Evolutionary conservation across 2,888 invertebrate species (phyloP), one percentile per base, ranked within the genome.

Genomic region (Andrena bicolor): DNA sequence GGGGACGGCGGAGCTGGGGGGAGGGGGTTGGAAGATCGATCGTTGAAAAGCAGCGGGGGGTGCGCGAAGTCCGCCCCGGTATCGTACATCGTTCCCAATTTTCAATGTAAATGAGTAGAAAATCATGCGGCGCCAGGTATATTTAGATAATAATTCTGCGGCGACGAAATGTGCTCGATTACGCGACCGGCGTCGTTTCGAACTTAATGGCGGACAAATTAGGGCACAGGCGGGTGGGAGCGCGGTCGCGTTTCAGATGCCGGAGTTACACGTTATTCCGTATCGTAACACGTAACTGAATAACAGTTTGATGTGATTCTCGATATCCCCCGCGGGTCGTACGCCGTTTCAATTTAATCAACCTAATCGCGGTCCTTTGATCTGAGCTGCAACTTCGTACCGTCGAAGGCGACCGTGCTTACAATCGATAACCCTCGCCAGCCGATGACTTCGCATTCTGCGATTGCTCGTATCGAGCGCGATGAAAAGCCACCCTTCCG

Each of bases 81-180:
- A 80, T 71, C 75, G 82, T 71, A 28, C 80, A 82, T 82, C 82
- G 82, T 80, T 82, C 82, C 56, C 80, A 80, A 80, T 82, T 80
- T 75, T 58, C 41, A 41, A 82, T 69, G 80, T 32, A 73, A 81
- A 73, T 78, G 48, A 63, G 71, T 64, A 56, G 77, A 70, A 79
- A 69, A 73, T 70, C 79, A 28, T 26, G 64, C 65, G 72, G 26
- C 32, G 41, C 48, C 64, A 2, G 20, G 35, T 70, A 26, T 69
- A 65, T 35, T 41, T 56, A 65, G 79, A 69, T 51, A 70, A 81
- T 81, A 64, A 73, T 80, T 70, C 35, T 16, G 41, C 53, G 65
- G 53, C 69, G 65, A 53, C 79, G 80, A 60, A 79, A 65, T 53
- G 58, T 53, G 58, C 48, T 61, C 32, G 70, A 80, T 76, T 56